These are phyloP conservation scores for Sebastes variabilis DNA, from an alignment of 2,797 vertebrate species.

Conservation along the genomic window DNA sequence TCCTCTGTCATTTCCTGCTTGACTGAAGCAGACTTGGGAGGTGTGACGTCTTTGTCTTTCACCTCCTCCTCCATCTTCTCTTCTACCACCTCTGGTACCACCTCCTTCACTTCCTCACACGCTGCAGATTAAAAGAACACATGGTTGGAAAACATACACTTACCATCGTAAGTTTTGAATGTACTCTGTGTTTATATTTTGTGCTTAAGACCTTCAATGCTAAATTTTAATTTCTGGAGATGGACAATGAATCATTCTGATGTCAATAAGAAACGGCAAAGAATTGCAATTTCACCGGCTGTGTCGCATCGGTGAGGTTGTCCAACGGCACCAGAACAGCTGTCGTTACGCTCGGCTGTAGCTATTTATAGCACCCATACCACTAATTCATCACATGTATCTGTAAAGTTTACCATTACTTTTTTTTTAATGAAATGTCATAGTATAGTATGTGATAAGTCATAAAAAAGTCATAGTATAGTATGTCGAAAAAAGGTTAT, in stretches of 20 bases:
- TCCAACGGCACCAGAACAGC: neutral
- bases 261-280: too few species aligned
- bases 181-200: neutral
- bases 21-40: slow-evolving; percentile 8
- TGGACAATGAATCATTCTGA: neutral
- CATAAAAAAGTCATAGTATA: neutral
- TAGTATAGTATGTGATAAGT: neutral
- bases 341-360: too few species aligned
- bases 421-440: neutral
- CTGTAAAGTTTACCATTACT: too few species aligned
- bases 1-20: slow-evolving; percentile 80
- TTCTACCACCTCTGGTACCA: neutral
- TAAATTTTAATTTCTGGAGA: neutral
- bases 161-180: neutral
- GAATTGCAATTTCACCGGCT: neutral
- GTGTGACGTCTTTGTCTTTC: slow-evolving; percentile 16
- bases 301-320: neutral
- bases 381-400: neutral
- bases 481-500: neutral
- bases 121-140: slow-evolving; percentile 37
- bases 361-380: neutral
- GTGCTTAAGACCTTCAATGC: neutral
- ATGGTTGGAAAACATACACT: neutral
- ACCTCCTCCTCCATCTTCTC: slow-evolving; percentile 21
- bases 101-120: slow-evolving; percentile 26